These are phyloP conservation scores for Brachionus koreanus DNA, from an alignment of 1,140 invertebrate genomes.

Conservation along the genomic window DNA sequence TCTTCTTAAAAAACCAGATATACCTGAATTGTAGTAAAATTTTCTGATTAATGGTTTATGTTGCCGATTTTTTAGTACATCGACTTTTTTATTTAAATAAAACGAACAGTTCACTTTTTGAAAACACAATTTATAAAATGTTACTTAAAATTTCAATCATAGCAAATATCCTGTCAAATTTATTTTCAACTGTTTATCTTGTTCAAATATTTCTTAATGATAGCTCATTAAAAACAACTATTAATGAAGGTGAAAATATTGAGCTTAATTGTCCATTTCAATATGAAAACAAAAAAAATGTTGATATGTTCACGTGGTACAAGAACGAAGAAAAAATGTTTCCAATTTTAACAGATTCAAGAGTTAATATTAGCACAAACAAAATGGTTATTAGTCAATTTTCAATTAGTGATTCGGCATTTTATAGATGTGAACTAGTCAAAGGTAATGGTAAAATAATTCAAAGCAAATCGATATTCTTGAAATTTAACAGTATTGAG, in stretches of 20 bases:
- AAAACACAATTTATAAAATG: too few relatives aligned
- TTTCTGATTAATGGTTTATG: neutral
- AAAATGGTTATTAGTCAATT: neutral
- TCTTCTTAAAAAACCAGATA: neutral
- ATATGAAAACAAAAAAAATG: neutral
- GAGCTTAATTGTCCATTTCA: neutral
- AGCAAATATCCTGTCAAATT: neutral
- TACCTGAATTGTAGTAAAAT: neutral
- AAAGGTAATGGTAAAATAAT: neutral
- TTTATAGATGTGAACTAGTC: neutral
- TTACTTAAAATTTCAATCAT: too few relatives aligned
- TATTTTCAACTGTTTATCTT: neutral
- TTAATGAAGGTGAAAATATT: neutral
- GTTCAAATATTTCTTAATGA: neutral
- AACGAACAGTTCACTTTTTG: too few relatives aligned
- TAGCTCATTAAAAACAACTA: neutral
- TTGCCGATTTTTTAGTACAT: neutral
- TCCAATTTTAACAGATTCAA: neutral
- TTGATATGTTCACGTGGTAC: neutral
- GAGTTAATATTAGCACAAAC: neutral
- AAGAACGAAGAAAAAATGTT: neutral
- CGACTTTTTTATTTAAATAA: neutral
- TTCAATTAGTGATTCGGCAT: neutral
- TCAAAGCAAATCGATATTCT: neutral
- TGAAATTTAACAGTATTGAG: neutral